Base-by-base conservation (phyloP, 2,888 invertebrate genomes). In the Caenorhabditis becei region DNA sequence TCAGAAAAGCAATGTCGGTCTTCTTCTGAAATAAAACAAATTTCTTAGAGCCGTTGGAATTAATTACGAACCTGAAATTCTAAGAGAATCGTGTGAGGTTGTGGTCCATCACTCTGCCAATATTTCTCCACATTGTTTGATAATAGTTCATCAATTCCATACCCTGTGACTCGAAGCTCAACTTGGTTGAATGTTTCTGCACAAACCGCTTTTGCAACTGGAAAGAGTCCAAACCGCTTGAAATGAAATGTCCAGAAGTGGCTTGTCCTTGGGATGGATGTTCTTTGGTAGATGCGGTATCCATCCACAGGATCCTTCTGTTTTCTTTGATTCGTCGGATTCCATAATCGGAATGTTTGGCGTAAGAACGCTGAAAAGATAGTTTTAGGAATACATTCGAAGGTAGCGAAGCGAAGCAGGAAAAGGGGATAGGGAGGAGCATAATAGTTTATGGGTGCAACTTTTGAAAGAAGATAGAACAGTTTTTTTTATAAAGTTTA, bases 61-160 rank as follows among this genome's bases (percentile, higher is more conserved):
- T 11, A 70, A 58, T 16, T 7, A 32, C 32, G 32, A 32, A 32
- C 32, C 32, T 78, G 88, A 70, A 90, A 91, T 53, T 89, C 89
- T 84, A 99, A 96, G 91, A 97, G 98, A 0, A 99, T 96, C 83
- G 97, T 93, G 92, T 99, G 99, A 2, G 99, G 99, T 82, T 99
- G 93, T 87, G 97, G 97, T 0, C 99, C 99, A 92, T 99, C 99
- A 0, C 97, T 98, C 92, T 99, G 99, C 99, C 99, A 99, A 92
- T 97, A 99, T 2, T 97, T 97, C 87, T 99, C 99, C 92, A 96
- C 95, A 83, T 96, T 95, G 91, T 97, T 96, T 92, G 98, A 97
- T 83, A 97, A 93, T 51, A 99, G 92, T 91, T 98, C 97, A 91
- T 97, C 96, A 4, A 99, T 97, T 2, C 99, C 99, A 93, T 97